Evolutionary conservation across 2,888 invertebrate genomes (phyloP), one percentile per base, ranked within the genome.

Genomic region (Syritta pipiens): DNA sequence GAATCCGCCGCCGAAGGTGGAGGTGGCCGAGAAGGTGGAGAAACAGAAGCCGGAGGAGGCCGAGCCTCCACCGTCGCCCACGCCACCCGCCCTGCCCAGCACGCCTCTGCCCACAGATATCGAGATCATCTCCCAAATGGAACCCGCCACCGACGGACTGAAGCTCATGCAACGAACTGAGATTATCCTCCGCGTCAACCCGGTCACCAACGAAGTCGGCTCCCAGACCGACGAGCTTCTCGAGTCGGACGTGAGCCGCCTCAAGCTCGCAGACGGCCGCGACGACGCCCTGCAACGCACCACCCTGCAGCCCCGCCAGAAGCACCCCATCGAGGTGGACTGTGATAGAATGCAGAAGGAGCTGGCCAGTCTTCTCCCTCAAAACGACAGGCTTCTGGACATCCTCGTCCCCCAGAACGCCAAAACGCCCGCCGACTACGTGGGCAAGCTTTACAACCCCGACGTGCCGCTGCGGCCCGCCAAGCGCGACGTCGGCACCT

Each of bases 281-380:
- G 81, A 81, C 49, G 82, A 82, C 28, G 75, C 67, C 5, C 28
- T 53, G 1, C 82, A 82, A 24, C 84, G 86, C 37, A 88, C 86
- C 5, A 88, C 87, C 1, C 79, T 87, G 30, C 87, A 88, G 32
- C 90, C 90, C 1, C 90, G 93, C 77, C 91, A 91, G 84, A 93
- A 92, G 83, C 89, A 92, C 42, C 91, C 92, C 82, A 95, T 95
- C 86, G 95, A 95, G 88, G 91, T 94, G 82, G 95, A 94, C 84
- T 95, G 94, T 89, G 95, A 95, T 85, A 90, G 92, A 83, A 89
- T 94, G 81, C 92, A 92, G 42, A 89, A 91, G 77, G 93, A 93
- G 85, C 89, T 93, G 69, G 90, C 92, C 68, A 91, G 90, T 84
- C 91, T 93, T 83, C 89, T 93, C 55, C 89, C 91, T 17, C 91